Percentiles rank a stretch among this genome's conserved stretches.
Conservation (phyloP, 1,140 invertebrate genomes). For the Polyergus mexicanus region DNA sequence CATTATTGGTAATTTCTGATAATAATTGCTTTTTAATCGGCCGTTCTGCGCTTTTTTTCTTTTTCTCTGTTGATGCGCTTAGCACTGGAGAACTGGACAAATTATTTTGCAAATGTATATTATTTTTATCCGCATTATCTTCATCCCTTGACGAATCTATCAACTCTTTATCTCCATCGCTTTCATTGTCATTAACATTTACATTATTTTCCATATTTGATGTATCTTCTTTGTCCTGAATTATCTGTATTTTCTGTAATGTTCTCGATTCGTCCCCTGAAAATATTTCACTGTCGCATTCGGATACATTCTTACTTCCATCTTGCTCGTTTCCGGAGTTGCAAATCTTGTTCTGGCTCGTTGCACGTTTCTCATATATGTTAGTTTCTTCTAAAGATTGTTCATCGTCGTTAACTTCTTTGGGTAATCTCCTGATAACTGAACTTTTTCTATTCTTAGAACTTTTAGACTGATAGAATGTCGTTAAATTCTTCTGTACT, state of each 20-base stretch:
- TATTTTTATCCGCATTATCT: not conserved
- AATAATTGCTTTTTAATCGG: not conserved
- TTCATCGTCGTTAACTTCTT: not conserved
- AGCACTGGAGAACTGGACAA: not conserved
- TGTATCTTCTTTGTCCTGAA: not conserved
- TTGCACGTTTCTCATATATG: not conserved
- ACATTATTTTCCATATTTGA: not conserved
- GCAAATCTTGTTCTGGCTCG: not conserved
- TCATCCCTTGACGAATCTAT: not conserved
- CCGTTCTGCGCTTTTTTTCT: not conserved
- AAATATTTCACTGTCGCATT: conserved; percentile 79
- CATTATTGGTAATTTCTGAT: not conserved
- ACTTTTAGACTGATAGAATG: conserved; percentile 19
- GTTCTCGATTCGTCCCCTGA: conserved; percentile 63
- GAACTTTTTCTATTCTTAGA: conserved; percentile 7
- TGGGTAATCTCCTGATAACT: conserved; percentile 2
- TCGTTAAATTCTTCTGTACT: conserved; percentile 40
- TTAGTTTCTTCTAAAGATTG: conserved; percentile 22
- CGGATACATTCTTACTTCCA: conserved; percentile 66
- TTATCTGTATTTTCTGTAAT: not conserved
- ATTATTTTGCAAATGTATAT: not conserved
- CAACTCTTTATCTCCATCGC: not conserved
- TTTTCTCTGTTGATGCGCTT: conserved; percentile 1
- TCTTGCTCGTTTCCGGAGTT: not conserved
- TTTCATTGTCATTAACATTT: not conserved